Percentiles rank a stretch among this genome's conserved stretches.
phyloP scores from a whole-genome alignment of 2,888 invertebrate species.

The Rhagonycha fulva region DNA sequence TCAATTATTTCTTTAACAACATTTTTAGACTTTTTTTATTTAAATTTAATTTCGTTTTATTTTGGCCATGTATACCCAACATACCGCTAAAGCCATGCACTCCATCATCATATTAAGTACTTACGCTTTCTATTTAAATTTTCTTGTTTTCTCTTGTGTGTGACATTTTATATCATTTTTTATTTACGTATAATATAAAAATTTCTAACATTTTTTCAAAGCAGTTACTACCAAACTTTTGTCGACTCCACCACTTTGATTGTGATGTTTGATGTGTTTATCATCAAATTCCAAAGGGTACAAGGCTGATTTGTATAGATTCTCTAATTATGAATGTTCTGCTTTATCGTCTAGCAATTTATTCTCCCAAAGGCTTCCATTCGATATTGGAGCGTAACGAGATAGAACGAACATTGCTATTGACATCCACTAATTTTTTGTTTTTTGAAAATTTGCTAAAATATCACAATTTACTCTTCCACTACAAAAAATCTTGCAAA shows the following conservation, averaged over 20 bases:
- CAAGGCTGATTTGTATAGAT: background rate
- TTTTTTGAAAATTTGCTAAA: background rate
- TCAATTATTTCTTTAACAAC: background rate
- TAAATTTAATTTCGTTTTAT: background rate
- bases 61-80: background rate
- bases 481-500: background rate
- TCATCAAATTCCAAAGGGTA: background rate
- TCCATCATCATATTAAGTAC: background rate
- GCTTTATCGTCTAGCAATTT: background rate
- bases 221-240: background rate
- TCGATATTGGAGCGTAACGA: background rate
- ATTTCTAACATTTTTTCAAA: background rate
- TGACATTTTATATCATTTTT: background rate
- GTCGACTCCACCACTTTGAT: background rate
- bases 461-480: background rate
- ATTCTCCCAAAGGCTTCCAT: background rate
- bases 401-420: background rate
- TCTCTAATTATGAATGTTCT: background rate
- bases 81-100: background rate
- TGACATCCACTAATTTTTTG: background rate
- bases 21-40: background rate
- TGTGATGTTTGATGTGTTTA: background rate
- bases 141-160: background rate
- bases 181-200: background rate
- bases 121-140: background rate